Percentiles rank a stretch among this genome's conserved stretches.
phyloP scores from a whole-genome alignment of 2,113 vertebrate species.

The Erinaceus europaeus region DNA sequence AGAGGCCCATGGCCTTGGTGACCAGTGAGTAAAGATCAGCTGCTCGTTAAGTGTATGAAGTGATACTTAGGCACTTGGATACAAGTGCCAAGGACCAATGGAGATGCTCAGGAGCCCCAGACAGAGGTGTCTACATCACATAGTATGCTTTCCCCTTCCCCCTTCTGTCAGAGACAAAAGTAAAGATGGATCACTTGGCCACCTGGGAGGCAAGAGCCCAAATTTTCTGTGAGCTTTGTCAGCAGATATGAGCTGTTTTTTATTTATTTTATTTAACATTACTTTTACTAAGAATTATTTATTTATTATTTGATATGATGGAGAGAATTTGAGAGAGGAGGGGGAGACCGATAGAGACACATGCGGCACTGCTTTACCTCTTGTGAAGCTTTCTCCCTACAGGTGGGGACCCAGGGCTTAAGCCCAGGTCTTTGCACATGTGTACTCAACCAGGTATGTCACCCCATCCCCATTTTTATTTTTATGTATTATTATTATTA shows the following conservation, averaged over 20 bases:
- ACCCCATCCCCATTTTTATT: too few relatives aligned
- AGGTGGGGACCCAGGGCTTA: too few relatives aligned
- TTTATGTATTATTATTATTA: too few relatives aligned
- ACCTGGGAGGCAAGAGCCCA: not conserved
- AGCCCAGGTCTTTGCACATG: too few relatives aligned
- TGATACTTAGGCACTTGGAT: not conserved
- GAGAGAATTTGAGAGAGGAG: too few relatives aligned
- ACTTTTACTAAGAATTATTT: too few relatives aligned
- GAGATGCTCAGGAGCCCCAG: not conserved
- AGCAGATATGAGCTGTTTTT: not conserved
- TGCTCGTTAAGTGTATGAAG: rapidly evolving
- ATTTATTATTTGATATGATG: too few relatives aligned
- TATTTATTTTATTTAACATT: too few relatives aligned
- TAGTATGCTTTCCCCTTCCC: not conserved
- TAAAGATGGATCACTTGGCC: not conserved
- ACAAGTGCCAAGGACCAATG: not conserved
- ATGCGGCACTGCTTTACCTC: too few relatives aligned
- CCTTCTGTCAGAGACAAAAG: not conserved
- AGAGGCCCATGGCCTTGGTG: not conserved
- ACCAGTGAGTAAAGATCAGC: not conserved
- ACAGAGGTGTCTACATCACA: not conserved
- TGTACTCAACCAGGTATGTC: too few relatives aligned
- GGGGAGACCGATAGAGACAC: too few relatives aligned
- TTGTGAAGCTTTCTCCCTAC: too few relatives aligned
- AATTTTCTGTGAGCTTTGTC: not conserved